Conservation (phyloP, 2,888 invertebrate genomes). For the Campoletis raptor region DNA sequence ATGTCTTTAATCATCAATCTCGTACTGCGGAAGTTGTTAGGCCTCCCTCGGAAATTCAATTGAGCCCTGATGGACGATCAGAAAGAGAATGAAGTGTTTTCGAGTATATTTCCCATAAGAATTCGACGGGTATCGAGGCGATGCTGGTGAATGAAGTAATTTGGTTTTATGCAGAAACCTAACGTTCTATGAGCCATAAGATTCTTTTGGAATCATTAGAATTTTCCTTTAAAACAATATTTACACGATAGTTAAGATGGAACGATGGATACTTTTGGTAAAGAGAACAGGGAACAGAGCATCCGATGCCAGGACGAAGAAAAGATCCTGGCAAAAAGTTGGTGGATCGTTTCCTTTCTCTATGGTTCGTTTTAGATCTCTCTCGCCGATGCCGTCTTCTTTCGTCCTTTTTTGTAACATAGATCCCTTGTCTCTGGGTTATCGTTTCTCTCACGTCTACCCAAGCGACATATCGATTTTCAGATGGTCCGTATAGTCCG, state of each 20-base stretch:
- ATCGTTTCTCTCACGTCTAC: conserved; percentile 68
- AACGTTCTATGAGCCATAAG: not conserved
- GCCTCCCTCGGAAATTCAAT: not conserved
- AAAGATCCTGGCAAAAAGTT: conserved; percentile 14
- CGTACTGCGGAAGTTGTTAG: not conserved
- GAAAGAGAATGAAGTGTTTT: not conserved
- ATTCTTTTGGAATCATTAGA: not conserved
- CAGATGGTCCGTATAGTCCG: conserved; percentile 41
- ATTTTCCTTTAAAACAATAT: not conserved
- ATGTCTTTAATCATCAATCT: conserved; percentile 11
- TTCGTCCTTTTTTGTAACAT: conserved; percentile 54
- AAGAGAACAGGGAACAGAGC: conserved; percentile 7
- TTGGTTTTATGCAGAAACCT: not conserved
- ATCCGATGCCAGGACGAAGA: not conserved
- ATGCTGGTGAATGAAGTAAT: not conserved
- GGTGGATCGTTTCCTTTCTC: conserved; percentile 49
- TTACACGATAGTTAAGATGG: not conserved
- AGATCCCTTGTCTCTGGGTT: conserved; percentile 49
- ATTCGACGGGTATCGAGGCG: not conserved
- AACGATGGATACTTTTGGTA: not conserved
- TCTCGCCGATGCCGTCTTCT: conserved; percentile 49
- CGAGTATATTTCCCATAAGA: not conserved
- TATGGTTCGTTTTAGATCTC: conserved; percentile 38
- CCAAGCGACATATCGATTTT: conserved; percentile 82
- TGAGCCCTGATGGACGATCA: not conserved